Conservation (phyloP, 2,113 vertebrate species). For the Nipponia nippon region DNA sequence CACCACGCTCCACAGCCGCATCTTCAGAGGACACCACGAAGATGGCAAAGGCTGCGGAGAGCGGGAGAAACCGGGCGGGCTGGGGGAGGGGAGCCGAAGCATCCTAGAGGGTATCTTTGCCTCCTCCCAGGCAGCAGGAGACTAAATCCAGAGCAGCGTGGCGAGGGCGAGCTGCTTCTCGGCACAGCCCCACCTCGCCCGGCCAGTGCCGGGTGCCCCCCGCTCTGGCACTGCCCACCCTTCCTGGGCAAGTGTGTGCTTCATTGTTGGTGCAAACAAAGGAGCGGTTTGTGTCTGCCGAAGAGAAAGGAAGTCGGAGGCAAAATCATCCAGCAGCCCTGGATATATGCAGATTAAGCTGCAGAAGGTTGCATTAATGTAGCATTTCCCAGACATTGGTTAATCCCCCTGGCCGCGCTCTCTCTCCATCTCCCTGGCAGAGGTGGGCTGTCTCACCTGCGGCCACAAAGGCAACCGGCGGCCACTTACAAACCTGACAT, state of each 20-base stretch:
- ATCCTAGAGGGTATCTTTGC: conserved; percentile 30
- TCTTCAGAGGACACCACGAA: background rate
- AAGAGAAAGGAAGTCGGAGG: conserved; percentile 16
- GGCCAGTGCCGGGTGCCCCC: background rate
- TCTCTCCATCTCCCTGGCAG: background rate
- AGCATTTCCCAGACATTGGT: background rate
- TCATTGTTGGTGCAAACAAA: conserved; percentile 62
- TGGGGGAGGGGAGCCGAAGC: conserved; percentile 43
- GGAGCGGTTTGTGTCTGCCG: background rate
- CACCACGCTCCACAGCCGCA: background rate
- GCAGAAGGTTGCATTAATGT: background rate
- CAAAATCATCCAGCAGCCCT: conserved; percentile 19
- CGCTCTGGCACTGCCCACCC: conserved; percentile 26
- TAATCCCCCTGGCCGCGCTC: background rate
- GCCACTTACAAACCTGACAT: background rate
- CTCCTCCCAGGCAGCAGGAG: background rate
- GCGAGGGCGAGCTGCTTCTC: background rate
- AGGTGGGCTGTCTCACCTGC: background rate
- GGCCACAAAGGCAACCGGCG: background rate
- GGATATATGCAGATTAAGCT: conserved; percentile 1
- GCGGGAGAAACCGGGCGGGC: background rate
- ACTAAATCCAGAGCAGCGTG: background rate
- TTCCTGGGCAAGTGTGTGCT: background rate
- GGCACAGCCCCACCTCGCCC: background rate
- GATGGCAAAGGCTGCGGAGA: background rate